Conservation (phyloP, 2,888 invertebrate genomes). For the Crepidodera aurea region DNA sequence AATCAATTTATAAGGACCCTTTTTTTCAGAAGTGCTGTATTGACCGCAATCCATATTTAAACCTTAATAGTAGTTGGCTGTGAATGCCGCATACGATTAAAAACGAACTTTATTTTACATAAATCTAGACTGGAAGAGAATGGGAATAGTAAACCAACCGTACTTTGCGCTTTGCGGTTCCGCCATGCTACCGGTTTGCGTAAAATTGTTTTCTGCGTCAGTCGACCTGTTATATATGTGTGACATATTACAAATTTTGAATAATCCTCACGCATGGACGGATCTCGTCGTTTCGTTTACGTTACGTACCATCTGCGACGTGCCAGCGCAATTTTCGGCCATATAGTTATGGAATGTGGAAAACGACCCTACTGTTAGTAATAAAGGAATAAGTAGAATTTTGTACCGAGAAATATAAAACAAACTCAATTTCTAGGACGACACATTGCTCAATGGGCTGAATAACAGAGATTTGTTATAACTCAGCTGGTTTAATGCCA, state of each 20-base stretch:
- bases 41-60: too few species aligned
- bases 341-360: neutral
- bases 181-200: slow-evolving; percentile 20
- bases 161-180: neutral
- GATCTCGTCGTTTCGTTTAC: slow-evolving; percentile 13
- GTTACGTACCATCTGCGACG: neutral
- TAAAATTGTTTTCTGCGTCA: slow-evolving; percentile 49
- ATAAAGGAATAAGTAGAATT: too few species aligned
- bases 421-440: too few species aligned
- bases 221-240: slow-evolving; percentile 31
- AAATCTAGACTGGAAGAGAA: neutral
- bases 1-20: too few species aligned
- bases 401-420: too few species aligned
- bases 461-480: too few species aligned
- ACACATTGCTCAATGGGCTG: too few species aligned
- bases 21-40: too few species aligned
- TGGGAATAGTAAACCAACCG: neutral
- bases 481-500: too few species aligned
- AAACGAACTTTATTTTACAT: neutral
- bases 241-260: slow-evolving; percentile 53
- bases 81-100: too few species aligned
- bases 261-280: slow-evolving; percentile 51
- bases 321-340: neutral
- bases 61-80: too few species aligned
- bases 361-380: neutral